Base-by-base conservation (phyloP, 2,113 vertebrate genomes). In the Ranitomeya variabilis region DNA sequence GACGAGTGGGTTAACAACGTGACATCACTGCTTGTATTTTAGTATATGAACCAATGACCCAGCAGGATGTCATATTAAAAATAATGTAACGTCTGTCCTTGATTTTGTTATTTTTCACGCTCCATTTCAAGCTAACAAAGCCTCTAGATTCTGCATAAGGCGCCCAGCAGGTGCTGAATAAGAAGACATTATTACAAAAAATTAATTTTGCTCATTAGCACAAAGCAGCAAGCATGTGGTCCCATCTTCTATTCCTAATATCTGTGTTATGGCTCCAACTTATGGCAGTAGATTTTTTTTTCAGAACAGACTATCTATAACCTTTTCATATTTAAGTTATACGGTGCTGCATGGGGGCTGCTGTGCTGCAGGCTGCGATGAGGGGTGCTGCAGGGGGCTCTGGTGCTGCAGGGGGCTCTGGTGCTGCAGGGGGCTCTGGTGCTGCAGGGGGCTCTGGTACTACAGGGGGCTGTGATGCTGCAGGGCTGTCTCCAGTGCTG, bases 1-100 rank as follows among this genome's bases (percentile, higher is more conserved):
- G 0, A 77, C n/a, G 21, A 18, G 54, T 84, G 37, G 59, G 81
- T 89, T 89, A 84, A 84, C 18, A 69, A 52, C 55, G 60, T 78
- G 73, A 66, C 73, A 84, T 89, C 71, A 89, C 51, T 79, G 14
- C 31, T n/a, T 77, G 8, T 16, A 84, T 78, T 89, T 78, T 57
- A 67, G 59, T 79, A 89, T 84, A 60, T 59, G 73, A 84, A 26
- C n/a, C 79, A 78, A 37, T 89, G 87, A 89, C 87, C 87, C 80
- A 89, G 87, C 87, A 84, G 87, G 87, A 89, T 67, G 73, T 84
- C 81, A 89, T 89, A 89, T 89, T 89, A 89, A 89, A 83, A 89
- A 84, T 77, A 78, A 84, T 78, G 81, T 84, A 89, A 79, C 12
- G 71, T 89, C 87, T 89, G 80, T 89, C 60, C 87, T 78, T 89